Evolutionary conservation across 1,140 invertebrate genomes (phyloP).

Genomic region (Antheraea mylitta): DNA sequence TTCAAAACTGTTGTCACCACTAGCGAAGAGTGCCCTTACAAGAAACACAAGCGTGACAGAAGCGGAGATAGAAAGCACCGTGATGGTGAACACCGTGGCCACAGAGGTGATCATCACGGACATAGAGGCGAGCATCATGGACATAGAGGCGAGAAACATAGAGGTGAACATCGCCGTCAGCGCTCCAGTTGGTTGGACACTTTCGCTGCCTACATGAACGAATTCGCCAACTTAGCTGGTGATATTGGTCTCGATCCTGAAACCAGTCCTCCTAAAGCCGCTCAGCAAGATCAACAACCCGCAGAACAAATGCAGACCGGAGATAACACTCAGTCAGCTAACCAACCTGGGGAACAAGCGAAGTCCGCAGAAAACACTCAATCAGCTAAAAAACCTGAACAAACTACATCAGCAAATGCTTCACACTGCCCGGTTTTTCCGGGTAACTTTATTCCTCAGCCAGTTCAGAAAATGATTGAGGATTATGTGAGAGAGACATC

Average conservation of each 20-base stretch:
- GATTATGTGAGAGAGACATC: background rate
- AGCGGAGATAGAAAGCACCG: slow-evolving; percentile 40
- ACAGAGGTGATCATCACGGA: slow-evolving; percentile 26
- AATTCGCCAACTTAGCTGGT: slow-evolving; percentile 71
- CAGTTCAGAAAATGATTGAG: background rate
- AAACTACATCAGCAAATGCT: slow-evolving; percentile 15
- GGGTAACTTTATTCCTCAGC: background rate
- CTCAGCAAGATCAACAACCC: slow-evolving; percentile 5
- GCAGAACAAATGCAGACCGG: background rate
- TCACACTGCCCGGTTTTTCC: slow-evolving; percentile 29
- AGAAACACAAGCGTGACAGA: slow-evolving; percentile 45
- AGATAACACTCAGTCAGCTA: slow-evolving; percentile 13
- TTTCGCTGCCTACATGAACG: slow-evolving; percentile 69
- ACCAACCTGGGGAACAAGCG: background rate
- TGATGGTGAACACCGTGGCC: slow-evolving; percentile 21
- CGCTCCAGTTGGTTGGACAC: slow-evolving; percentile 64
- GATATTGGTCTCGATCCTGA: slow-evolving; percentile 45
- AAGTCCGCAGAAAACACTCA: slow-evolving; percentile 21
- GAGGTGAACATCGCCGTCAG: slow-evolving; percentile 34
- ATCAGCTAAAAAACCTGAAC: slow-evolving; percentile 11
- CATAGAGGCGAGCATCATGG: slow-evolving; percentile 25
- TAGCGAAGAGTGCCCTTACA: slow-evolving; percentile 40
- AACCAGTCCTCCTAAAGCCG: background rate
- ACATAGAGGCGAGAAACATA: slow-evolving; percentile 27
- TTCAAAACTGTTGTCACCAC: slow-evolving; percentile 47